Evolutionary conservation across 2,113 vertebrate genomes (phyloP).

Genomic region (Equus quagga): DNA sequence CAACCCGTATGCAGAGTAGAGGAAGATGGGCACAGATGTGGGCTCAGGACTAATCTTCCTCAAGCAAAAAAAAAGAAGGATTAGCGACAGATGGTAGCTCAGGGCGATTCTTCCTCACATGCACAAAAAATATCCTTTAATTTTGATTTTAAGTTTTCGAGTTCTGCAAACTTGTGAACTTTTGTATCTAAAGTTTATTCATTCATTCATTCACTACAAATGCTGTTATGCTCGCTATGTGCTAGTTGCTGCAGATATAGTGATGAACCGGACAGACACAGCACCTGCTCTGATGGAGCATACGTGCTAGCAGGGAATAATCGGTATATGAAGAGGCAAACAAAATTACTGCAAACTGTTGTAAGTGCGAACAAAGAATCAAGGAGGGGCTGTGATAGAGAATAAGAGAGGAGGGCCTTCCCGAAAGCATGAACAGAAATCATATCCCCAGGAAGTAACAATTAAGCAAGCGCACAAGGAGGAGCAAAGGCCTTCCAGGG

Average conservation of each 20-base stretch:
- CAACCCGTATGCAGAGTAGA: too few species aligned
- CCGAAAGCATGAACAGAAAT: not conserved
- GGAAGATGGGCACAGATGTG: too few species aligned
- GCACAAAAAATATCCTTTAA: not conserved
- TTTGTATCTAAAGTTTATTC: not conserved
- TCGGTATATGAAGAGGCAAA: not conserved
- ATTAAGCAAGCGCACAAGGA: not conserved
- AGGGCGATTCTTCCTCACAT: too few species aligned
- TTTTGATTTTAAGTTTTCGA: not conserved
- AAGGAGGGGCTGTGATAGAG: not conserved
- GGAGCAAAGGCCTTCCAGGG: not conserved
- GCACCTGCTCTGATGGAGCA: not conserved
- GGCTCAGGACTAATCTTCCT: too few species aligned
- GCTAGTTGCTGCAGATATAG: not conserved
- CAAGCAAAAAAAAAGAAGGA: too few species aligned
- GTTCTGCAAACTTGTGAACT: not conserved
- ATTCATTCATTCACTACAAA: not conserved
- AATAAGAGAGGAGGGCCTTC: not conserved
- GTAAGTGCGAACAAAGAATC: not conserved
- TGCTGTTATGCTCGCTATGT: not conserved
- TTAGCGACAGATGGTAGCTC: too few species aligned
- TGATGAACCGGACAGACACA: not conserved
- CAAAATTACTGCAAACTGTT: not conserved
- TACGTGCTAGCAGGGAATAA: not conserved
- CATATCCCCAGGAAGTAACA: not conserved